A percentile compares a stretch with the other conserved stretches of the same genome.
phyloP scores from a whole-genome alignment of 2,797 vertebrate genomes.

The Tenualosa thibaudeaui region DNA sequence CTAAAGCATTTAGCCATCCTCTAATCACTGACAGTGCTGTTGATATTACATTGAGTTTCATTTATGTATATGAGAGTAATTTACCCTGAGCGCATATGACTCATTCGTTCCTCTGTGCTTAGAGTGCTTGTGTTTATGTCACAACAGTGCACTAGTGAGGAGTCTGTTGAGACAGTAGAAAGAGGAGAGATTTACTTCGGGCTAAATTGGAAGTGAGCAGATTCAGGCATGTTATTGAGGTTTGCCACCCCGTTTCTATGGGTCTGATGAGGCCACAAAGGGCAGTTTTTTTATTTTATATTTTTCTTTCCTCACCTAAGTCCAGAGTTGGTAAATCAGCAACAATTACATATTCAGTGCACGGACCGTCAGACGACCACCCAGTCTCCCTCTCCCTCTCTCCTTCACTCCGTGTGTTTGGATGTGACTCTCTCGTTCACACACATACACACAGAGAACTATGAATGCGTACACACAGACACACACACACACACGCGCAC shows the following conservation, averaged over 20 bases:
- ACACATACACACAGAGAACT: neutral
- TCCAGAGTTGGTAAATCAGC: neutral
- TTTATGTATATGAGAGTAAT: neutral
- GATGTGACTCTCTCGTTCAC: neutral
- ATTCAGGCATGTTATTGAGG: neutral
- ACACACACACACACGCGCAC: too few species aligned
- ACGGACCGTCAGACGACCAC: too few species aligned
- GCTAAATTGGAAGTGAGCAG: neutral
- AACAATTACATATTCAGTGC: conserved; percentile 8
- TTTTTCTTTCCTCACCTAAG: neutral
- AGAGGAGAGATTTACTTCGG: neutral
- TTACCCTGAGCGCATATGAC: neutral
- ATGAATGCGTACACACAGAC: neutral
- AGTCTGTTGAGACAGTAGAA: neutral
- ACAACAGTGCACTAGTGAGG: neutral
- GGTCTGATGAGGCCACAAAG: neutral
- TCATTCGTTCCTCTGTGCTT: conserved; percentile 36
- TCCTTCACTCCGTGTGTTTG: neutral
- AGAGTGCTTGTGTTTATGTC: neutral
- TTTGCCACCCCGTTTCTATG: neutral
- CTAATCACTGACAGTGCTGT: neutral
- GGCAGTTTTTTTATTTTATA: neutral
- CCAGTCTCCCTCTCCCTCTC: neutral
- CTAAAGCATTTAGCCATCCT: neutral
- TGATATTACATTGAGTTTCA: neutral